Percentiles rank a stretch among this genome's conserved stretches.
Evolutionary conservation across 92 coral and sea anemone species (phyloP).

Genomic region (Parazoanthus atlanticus): DNA sequence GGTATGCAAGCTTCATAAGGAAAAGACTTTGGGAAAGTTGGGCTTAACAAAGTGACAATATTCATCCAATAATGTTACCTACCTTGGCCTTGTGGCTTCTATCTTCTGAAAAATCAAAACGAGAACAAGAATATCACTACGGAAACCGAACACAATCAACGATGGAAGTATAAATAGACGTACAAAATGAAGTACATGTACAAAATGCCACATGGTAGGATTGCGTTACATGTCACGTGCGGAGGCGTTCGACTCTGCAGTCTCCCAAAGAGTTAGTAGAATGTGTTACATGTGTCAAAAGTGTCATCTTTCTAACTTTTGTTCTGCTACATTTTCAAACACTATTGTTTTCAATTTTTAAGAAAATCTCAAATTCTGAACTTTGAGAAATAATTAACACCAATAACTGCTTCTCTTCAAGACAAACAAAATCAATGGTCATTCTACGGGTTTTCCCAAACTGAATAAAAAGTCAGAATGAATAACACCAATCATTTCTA

Average conservation of each 20-base stretch:
- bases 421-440: no score
- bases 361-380: no score
- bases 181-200: background rate
- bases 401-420: background rate
- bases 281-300: background rate
- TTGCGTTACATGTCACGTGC: background rate
- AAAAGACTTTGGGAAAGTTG: no score
- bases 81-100: constrained; percentile 17
- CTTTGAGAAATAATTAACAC: background rate
- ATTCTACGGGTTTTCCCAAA: no score
- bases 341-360: background rate
- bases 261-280: background rate
- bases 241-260: no score
- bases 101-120: constrained; percentile 37
- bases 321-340: no score
- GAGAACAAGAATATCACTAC: background rate
- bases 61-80: background rate
- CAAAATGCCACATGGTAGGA: background rate
- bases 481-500: background rate
- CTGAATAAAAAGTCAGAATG: no score
- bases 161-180: background rate
- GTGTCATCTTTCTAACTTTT: no score
- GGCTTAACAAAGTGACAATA: no score
- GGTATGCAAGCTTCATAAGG: no score
- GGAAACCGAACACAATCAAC: background rate